Evolutionary conservation across 2,888 invertebrate genomes (phyloP).

Genomic region (Therioaphis trifolii): DNA sequence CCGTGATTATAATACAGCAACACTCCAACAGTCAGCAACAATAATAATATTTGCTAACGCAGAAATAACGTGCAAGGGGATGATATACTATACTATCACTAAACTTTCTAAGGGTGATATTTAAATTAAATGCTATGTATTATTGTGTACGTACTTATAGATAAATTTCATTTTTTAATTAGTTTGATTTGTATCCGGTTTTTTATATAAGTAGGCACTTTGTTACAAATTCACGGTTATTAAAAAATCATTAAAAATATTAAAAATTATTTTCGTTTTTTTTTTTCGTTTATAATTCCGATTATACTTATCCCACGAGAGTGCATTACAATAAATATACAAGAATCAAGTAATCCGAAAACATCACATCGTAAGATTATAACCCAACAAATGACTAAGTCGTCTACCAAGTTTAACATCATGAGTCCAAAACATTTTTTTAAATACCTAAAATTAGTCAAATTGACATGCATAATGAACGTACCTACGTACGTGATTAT

Average conservation of each 20-base stretch:
- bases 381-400: background rate
- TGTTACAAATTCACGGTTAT: background rate
- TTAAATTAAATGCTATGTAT: too few species aligned
- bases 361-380: background rate
- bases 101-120: too few species aligned
- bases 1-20: too few species aligned
- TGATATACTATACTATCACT: background rate
- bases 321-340: background rate
- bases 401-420: background rate
- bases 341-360: too few species aligned
- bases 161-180: too few species aligned
- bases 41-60: background rate
- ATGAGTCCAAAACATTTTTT: background rate
- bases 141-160: too few species aligned
- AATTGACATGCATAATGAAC: constrained; percentile 23
- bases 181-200: background rate
- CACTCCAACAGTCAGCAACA: too few species aligned
- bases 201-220: background rate
- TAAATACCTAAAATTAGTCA: constrained; percentile 21
- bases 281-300: background rate
- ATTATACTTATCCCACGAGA: background rate
- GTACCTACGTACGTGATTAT: background rate
- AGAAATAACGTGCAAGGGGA: background rate
- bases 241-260: background rate
- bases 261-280: background rate